These are phyloP conservation scores for Papilio machaon DNA, from an alignment of 1,140 invertebrate species.

Conservation along the genomic window DNA sequence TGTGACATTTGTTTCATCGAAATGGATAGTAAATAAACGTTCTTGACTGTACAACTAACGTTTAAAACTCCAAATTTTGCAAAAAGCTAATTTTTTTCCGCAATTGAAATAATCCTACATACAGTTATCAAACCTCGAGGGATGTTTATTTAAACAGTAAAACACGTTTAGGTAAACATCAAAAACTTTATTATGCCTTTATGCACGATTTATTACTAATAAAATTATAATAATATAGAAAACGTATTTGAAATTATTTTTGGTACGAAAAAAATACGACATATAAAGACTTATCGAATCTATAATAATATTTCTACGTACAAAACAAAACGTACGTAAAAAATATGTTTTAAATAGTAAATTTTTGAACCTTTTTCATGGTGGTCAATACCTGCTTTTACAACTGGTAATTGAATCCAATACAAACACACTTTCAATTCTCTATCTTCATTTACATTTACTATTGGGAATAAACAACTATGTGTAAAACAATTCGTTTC, in stretches of 20 bases:
- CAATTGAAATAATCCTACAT: too few relatives aligned
- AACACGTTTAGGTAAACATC: constrained; percentile 1
- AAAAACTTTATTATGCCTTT: constrained; percentile 6
- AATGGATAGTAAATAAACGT: too few relatives aligned
- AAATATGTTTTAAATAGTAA: neutral
- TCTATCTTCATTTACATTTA: neutral
- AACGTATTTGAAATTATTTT: neutral
- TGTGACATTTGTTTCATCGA: too few relatives aligned
- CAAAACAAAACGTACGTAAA: neutral
- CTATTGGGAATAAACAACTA: neutral
- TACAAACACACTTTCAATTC: neutral
- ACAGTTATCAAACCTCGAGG: neutral
- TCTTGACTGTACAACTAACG: too few relatives aligned
- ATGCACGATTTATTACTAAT: neutral
- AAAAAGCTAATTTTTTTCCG: too few relatives aligned
- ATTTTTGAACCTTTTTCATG: too few relatives aligned
- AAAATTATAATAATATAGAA: neutral
- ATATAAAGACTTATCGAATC: neutral
- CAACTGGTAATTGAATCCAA: neutral
- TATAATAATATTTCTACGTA: neutral
- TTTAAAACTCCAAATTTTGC: too few relatives aligned
- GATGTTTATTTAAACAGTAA: neutral
- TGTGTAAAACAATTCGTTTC: neutral
- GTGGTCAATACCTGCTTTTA: neutral
- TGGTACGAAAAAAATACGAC: constrained; percentile 10